Percentiles rank a stretch among this genome's conserved stretches.
Conservation (phyloP, 2,888 invertebrate genomes). For the Pseudococcus longispinus region DNA sequence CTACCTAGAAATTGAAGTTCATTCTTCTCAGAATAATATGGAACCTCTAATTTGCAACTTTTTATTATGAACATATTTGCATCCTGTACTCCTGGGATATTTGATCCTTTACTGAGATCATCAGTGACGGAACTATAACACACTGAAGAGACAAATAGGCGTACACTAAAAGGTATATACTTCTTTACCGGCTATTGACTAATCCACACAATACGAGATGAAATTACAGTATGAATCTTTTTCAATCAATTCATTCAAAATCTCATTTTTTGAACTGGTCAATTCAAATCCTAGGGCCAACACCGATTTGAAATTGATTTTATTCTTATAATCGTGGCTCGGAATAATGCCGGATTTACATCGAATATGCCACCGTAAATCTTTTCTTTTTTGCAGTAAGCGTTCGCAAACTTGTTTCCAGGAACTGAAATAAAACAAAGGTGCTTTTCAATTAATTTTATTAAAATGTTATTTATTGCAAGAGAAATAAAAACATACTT, state of each 20-base stretch:
- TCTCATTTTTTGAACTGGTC: not conserved
- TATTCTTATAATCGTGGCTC: not conserved
- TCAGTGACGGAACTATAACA: not conserved
- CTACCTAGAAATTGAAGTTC: not conserved
- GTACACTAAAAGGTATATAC: no score
- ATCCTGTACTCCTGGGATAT: not conserved
- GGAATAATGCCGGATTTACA: not conserved
- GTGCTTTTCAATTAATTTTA: not conserved
- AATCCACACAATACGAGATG: not conserved
- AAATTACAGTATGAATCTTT: not conserved
- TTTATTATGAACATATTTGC: not conserved
- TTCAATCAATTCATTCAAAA: not conserved
- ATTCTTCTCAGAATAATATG: not conserved
- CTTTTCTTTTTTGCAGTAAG: not conserved
- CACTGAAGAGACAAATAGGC: not conserved
- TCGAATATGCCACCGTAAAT: constrained; percentile 19
- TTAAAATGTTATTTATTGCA: not conserved
- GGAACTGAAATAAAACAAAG: not conserved
- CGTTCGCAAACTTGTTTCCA: constrained; percentile 12
- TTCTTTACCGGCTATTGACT: not conserved
- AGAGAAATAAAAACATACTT: not conserved
- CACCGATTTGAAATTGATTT: not conserved
- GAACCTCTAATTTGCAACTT: not conserved
- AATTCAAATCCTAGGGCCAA: not conserved
- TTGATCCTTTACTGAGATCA: not conserved